These are phyloP conservation scores for Champsocephalus esox DNA, from an alignment of 2,797 vertebrate species.

Conservation along the genomic window DNA sequence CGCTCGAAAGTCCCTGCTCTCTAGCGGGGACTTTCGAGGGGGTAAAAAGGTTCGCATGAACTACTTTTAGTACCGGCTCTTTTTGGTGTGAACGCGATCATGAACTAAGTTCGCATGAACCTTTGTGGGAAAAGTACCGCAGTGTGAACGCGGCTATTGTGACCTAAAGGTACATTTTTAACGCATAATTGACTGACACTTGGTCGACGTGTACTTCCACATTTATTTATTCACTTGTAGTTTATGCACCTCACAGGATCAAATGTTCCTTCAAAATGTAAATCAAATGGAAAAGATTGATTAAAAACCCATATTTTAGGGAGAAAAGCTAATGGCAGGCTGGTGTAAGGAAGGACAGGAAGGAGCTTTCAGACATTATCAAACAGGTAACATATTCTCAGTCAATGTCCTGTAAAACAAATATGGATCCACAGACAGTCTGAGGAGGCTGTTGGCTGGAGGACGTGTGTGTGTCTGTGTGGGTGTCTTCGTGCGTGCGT, in stretches of 20 bases:
- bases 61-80: too few relatives aligned
- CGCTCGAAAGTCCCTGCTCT: too few relatives aligned
- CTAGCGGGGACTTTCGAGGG: too few relatives aligned
- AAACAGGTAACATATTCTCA: conserved; percentile 37
- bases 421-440: conserved; percentile 56
- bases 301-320: background rate
- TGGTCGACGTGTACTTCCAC: background rate
- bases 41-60: too few relatives aligned
- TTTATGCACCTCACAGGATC: background rate
- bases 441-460: conserved; percentile 31
- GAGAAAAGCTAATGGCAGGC: background rate
- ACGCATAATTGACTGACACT: background rate
- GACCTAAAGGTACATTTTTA: background rate
- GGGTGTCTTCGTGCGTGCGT: conserved; percentile 14
- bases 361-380: conserved; percentile 26
- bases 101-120: too few relatives aligned
- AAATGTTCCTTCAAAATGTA: background rate
- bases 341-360: background rate
- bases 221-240: background rate
- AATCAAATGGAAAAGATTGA: background rate
- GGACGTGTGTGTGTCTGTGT: conserved; percentile 22
- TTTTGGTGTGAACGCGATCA: too few relatives aligned
- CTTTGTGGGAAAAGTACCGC: too few relatives aligned
- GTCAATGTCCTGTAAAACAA: conserved; percentile 52
- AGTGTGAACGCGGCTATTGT: background rate